Evolutionary conservation across 2,797 vertebrate species (phyloP), one percentile per base, ranked within the genome.

Genomic region (Triplophysa bombifrons): DNA sequence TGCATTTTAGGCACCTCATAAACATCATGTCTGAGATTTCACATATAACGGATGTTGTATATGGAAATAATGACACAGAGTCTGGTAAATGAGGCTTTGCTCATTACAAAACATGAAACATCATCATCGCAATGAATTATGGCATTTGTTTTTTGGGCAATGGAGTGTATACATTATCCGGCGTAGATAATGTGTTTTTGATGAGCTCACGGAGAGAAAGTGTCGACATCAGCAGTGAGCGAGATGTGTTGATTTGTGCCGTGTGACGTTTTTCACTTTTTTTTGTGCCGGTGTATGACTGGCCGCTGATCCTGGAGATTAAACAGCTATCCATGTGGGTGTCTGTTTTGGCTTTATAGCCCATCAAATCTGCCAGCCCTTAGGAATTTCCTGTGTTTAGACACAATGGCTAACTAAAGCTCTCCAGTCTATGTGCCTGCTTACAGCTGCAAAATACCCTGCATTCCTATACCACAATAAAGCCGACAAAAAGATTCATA

Each of bases 321-420:
- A 80, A 63, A 68, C 19, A 27, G 30, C 69, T 79, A 27, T 51
- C 80, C 30, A 11, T 50, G 73, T 66, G 56, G 48, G 68, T 80
- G 81, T 84, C 81, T 80, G 81, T 80, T 87, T 78, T 72, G 75
- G 55, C 82, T 78, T 84, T 74, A 81, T 79, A 84, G 77, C 53
- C 75, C 80, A 83, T 80, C 74, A 83, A 73, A 79, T 86, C 68
- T 70, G 80, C 75, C 67, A 72, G 66, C 70, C 53, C 75, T 80
- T 77, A 84, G 69, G 82, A 78, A 84, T 86, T 84, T 84, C 82
- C 85, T 79, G 71, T 72, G 51, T 84, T 74, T 65, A 53, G 63
- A 58, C 68, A 85, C 82, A 85, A 83, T 70, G 61, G 27, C 70
- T 46, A 11, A 3, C 27, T 56, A 17, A 61, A 72, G 51, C 80